Conservation (phyloP, 2,888 invertebrate species). For the Trissolcus brochymenae region DNA sequence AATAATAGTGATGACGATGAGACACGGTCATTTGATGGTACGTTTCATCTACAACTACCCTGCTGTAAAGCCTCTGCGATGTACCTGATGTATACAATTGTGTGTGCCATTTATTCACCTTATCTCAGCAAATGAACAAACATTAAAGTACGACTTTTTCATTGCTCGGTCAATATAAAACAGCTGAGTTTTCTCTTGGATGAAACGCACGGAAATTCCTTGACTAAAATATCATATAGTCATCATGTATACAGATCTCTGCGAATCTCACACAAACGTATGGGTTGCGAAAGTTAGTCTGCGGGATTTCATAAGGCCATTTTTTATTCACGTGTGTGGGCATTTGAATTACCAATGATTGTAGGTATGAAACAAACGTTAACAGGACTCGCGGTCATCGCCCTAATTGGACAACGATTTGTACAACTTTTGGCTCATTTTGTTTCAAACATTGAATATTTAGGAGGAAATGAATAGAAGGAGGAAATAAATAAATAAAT, state of each 20-base stretch:
- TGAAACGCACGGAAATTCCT: conserved; percentile 19
- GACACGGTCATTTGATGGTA: no score
- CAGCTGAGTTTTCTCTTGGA: no score
- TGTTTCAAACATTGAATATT: background rate
- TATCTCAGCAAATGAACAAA: no score
- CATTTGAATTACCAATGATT: conserved; percentile 55
- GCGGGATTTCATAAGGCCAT: conserved; percentile 51
- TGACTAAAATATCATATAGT: conserved; percentile 24
- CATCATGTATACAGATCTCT: conserved; percentile 44
- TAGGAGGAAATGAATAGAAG: no score
- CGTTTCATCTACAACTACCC: no score
- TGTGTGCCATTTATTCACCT: no score
- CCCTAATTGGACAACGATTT: conserved; percentile 41
- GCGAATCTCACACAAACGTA: conserved; percentile 37
- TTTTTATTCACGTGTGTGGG: conserved; percentile 55
- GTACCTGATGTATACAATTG: background rate
- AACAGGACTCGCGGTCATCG: conserved; percentile 45
- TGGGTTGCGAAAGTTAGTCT: conserved; percentile 45
- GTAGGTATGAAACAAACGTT: conserved; percentile 53
- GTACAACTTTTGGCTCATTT: background rate
- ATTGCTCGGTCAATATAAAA: no score
- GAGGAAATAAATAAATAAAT: no score
- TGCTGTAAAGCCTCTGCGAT: background rate
- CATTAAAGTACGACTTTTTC: no score
- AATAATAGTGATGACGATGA: no score